These are phyloP conservation scores for Listronotus oregonensis DNA, from an alignment of 1,140 invertebrate species.

Conservation along the genomic window DNA sequence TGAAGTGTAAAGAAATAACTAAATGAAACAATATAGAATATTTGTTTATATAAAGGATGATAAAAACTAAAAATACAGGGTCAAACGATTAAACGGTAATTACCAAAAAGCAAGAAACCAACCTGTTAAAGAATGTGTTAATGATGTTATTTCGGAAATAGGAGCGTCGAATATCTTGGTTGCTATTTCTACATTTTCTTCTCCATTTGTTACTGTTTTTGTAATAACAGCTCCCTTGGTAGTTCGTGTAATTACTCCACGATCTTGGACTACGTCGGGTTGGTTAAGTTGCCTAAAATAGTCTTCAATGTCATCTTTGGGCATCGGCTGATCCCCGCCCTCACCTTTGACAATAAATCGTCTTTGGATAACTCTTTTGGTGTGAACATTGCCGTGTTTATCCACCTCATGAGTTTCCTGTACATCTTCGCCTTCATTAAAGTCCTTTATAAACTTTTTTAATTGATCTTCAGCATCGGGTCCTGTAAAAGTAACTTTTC, in stretches of 20 bases:
- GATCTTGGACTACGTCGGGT: constrained; percentile 33
- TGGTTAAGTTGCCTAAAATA: constrained; percentile 39
- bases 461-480: constrained; percentile 60
- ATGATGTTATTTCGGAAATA: constrained; percentile 24
- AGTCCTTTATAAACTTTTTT: constrained; percentile 59
- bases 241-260: constrained; percentile 32
- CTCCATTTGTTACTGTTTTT: constrained; percentile 22
- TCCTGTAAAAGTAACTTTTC: constrained; percentile 62
- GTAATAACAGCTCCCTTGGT: constrained; percentile 25
- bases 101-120: constrained; percentile 36
- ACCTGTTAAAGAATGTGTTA: constrained; percentile 40
- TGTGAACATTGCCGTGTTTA: constrained; percentile 60
- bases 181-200: constrained; percentile 22
- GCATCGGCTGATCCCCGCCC: constrained; percentile 23
- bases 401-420: constrained; percentile 59
- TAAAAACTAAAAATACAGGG: constrained; percentile 4
- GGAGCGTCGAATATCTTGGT: constrained; percentile 34
- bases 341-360: constrained; percentile 56
- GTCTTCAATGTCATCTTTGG: constrained; percentile 36
- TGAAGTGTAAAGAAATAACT: constrained; percentile 10
- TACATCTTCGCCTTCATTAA: constrained; percentile 60
- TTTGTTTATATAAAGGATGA: neutral
- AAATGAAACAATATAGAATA: constrained; percentile 14
- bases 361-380: constrained; percentile 59
- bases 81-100: constrained; percentile 3